Evolutionary conservation across 1,140 invertebrate species (phyloP), one percentile per base, ranked within the genome.

Genomic region (Tetragonula clypearis): DNA sequence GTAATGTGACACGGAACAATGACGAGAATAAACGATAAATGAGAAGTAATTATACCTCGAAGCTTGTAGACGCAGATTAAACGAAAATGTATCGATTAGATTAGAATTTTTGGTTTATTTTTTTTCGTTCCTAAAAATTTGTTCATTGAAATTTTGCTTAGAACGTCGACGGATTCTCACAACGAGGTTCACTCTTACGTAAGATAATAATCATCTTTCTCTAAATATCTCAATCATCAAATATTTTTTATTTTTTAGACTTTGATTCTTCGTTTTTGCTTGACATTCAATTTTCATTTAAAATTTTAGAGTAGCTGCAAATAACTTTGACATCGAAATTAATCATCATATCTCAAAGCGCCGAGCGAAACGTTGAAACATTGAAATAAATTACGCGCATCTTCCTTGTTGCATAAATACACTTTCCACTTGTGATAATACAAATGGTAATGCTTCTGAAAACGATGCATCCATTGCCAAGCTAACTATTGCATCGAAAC

Each of bases 1-100:
- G 15, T 78, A 62, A 56, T 84, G 82, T 65, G 76, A 84, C 76
- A 84, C 76, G 82, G 49, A 84, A 14, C 68, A 41, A 72, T 68
- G 66, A 26, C 30, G 56, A 62, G 66, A 62, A 62, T 69, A 56
- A 79, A 56, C 65, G 71, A 79, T 79, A 79, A 62, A 84, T 15
- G 49, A n/a, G 58, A 79, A 71, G 21, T 41, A 6, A 79, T 71
- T 71, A n/a, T 3, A 35, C 49, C 15, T 84, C 68, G n/a, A n/a
- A 19, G 3, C 21, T 30, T 56, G 49, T 75, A 26, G 11, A 53
- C 17, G 35, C 30, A 53, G n/a, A 58, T 58, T 55, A 41, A n/a
- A 23, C 58, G 30, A 66, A 66, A 66, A 30, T 66, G 1, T 30
- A 17, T 66, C 8, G 26, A 66, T 66, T 9, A 30, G 15, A 66